Evolutionary conservation across 2,888 invertebrate genomes (phyloP).

Genomic region (Phrixothrix hirtus): DNA sequence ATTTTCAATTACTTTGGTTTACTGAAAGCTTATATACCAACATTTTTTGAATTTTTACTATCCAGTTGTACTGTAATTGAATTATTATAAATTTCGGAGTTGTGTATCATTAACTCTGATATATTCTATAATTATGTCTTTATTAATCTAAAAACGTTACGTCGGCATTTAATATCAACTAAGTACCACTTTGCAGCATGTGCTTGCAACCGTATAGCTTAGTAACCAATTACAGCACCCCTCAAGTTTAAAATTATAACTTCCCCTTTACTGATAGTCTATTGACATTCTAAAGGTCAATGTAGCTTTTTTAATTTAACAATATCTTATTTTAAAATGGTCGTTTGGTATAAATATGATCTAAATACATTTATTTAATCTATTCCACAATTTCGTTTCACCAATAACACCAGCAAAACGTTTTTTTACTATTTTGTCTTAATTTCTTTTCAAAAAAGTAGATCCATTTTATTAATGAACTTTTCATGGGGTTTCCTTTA

Average conservation of each 20-base stretch:
- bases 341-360: too few species aligned
- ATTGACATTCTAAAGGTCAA: too few species aligned
- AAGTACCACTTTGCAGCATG: constrained; percentile 12
- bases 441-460: too few species aligned
- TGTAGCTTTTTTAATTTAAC: too few species aligned
- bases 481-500: too few species aligned
- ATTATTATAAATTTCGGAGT: constrained; percentile 7
- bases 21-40: constrained; percentile 5
- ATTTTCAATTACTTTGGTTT: constrained; percentile 23
- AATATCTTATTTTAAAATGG: too few species aligned
- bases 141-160: constrained; percentile 7
- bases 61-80: constrained; percentile 2
- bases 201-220: constrained; percentile 13
- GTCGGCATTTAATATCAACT: constrained; percentile 3
- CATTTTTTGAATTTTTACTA: not conserved
- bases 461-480: too few species aligned
- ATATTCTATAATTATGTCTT: constrained; percentile 1
- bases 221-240: constrained; percentile 20
- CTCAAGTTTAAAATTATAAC: constrained; percentile 16
- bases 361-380: too few species aligned
- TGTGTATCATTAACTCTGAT: constrained; percentile 4
- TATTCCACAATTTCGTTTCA: too few species aligned
- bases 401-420: too few species aligned
- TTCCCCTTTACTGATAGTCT: too few species aligned
- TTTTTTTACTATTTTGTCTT: too few species aligned